phyloP scores from a whole-genome alignment of 2,888 invertebrate species.

The Chrysomela aeneicollis region DNA sequence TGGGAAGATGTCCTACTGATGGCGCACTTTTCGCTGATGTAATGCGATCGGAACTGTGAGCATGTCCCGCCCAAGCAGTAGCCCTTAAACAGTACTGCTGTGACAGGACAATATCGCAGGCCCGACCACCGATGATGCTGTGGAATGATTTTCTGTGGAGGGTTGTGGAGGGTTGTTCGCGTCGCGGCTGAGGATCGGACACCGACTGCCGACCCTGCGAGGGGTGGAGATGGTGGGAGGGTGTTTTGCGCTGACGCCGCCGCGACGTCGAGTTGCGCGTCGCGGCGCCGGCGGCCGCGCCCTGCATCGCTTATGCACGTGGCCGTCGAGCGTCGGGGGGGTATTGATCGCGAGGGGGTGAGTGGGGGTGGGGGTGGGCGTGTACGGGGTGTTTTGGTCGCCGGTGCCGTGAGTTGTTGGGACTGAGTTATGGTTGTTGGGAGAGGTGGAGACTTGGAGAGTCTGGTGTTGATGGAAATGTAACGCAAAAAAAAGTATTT shows the following conservation, averaged over 20 bases:
- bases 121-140: conserved; percentile 45
- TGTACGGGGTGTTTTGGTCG: conserved; percentile 4
- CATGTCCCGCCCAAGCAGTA: conserved; percentile 96
- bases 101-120: conserved; percentile 98
- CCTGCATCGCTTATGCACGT: conserved; percentile 62
- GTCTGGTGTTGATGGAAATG: too few species aligned
- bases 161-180: conserved; percentile 25
- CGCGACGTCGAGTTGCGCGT: conserved; percentile 52
- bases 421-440: too few species aligned
- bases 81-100: conserved; percentile 85
- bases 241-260: conserved; percentile 57
- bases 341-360: conserved; percentile 32
- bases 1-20: too few species aligned
- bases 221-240: conserved; percentile 24
- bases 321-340: conserved; percentile 46
- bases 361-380: not conserved
- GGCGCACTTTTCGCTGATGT: too few species aligned
- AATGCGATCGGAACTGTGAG: conserved; percentile 64
- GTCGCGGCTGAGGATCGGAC: conserved; percentile 26
- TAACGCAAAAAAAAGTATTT: too few species aligned
- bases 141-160: conserved; percentile 16
- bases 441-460: too few species aligned
- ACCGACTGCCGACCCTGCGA: conserved; percentile 24
- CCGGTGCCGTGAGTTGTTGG: too few species aligned
- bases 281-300: conserved; percentile 62